Evolutionary conservation across 2,797 vertebrate genomes (phyloP), one percentile per base, ranked within the genome.

Genomic region (Diceros bicornis): DNA sequence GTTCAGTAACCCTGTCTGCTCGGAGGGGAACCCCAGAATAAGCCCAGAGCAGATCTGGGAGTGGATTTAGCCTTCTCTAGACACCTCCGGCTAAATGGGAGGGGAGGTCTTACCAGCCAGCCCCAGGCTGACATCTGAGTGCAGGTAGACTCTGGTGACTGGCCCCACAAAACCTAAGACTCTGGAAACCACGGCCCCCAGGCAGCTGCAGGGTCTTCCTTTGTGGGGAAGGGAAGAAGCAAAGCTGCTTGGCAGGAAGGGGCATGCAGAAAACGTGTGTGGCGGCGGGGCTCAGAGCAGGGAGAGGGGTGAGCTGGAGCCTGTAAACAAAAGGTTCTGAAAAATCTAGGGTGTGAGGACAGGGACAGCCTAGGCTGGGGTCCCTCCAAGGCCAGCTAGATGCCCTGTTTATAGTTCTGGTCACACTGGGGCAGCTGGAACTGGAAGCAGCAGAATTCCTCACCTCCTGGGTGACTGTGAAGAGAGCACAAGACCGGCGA

Each of bases 241-340:
- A 29, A 87, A 82, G 87, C 68, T 25, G 62, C 87, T 82, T 6
- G 55, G 44, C 14, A 1, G 77, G 44, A 25, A 64, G 16, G 32
- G 21, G 68, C 72, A 77, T 17, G 44, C 6, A 89, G 86, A 82
- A 81, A 72, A 84, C 44, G 74, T 25, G 55, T 68, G 90, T 32
- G 34, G 25, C n/a, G 1, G 50, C 23, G 37, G 16, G 77, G 74
- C 66, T 66, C 44, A n/a, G 77, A 21, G 18, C 25, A 8, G 7
- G 7, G 25, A 52, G 16, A 14, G 41, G 41, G 66, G 27, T 23
- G 17, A 81, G 64, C 69, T 12, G 25, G n/a, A 55, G 59, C 34
- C n/a, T 66, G 59, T 71, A 75, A 94, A 92, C 92, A 81, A 81
- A 62, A 55, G 41, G 47, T 34, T 37, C 52, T 32, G 21, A 94